Evolutionary conservation across 2,888 invertebrate genomes (phyloP).

Genomic region (Sesia bembeciformis): DNA sequence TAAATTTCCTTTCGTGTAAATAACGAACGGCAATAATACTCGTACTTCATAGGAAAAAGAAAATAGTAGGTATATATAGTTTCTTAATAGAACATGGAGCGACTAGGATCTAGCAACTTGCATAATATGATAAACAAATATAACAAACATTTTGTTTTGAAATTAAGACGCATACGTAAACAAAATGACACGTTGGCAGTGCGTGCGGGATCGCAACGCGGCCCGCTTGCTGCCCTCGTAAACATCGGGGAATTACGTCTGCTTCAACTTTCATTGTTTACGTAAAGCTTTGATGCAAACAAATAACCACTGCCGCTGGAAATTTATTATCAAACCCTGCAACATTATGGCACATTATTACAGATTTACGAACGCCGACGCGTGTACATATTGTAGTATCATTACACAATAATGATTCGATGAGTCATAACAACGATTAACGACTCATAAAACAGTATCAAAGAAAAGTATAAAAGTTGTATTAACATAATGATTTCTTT

Average conservation of each 20-base stretch:
- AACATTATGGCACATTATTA: conserved; percentile 5
- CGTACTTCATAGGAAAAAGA: no score
- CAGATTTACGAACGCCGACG: conserved; percentile 4
- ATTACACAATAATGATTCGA: neutral
- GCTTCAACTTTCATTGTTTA: conserved; percentile 11
- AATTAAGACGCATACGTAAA: conserved; percentile 2
- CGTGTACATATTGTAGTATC: neutral
- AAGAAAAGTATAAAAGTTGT: no score
- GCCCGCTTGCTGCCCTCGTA: conserved; percentile 10
- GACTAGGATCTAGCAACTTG: no score
- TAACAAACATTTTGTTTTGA: conserved; percentile 4
- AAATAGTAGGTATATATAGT: no score
- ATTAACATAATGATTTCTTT: neutral
- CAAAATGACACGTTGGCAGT: conserved; percentile 9
- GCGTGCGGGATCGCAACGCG: conserved; percentile 1
- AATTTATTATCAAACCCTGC: conserved; percentile 7
- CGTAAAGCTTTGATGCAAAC: conserved; percentile 7
- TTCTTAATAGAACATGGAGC: no score
- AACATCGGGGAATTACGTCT: conserved; percentile 14
- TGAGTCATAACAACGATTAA: no score
- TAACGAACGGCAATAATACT: no score
- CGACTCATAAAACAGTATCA: no score
- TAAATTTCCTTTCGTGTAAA: no score
- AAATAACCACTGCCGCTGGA: conserved; percentile 3
- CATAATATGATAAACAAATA: no score